Evolutionary conservation across 2,888 invertebrate genomes (phyloP), one percentile per base, ranked within the genome.

Genomic region (Phortica okadai): DNA sequence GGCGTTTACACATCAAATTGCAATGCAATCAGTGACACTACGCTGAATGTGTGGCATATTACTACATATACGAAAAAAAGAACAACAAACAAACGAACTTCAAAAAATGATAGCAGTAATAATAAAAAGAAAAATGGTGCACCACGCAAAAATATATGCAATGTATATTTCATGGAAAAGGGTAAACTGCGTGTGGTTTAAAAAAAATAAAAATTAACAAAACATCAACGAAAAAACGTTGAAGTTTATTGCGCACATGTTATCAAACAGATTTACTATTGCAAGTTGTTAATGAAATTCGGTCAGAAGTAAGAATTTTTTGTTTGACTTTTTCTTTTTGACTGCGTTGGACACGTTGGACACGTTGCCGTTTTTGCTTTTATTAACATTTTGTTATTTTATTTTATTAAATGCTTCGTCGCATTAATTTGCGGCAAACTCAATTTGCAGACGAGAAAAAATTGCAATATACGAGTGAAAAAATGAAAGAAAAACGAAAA

Each of bases 251-350:
- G 66, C 66, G 21, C n/a, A 42, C 66, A 72, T 44, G 58, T 73
- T 59, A 73, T 58, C 73, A 73, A 73, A 73, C 73, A 73, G 73
- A 73, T 73, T 73, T 73, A 73, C 45, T 59, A 66, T 66, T 66
- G 58, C 73, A 58, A 33, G 73, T 58, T 59, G 59, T 59, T 58
- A 58, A 62, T 59, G 50, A 74, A 74, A 62, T 45, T 73, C 56
- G 50, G 58, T 42, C 10, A 11, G 33, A 59, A 11, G 56, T 44
- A 11, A 44, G 6, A 42, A 33, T 14, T 41, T 42, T 25, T 42
- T 42, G 10, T 67, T 67, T 10, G 45, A 45, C 21, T 21, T 59
- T 16, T 62, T 7, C 7, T 16, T 16, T 50, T 25, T 6, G 10
- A 62, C 25, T 62, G 62, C 7, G 54, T n/a, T 70, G n/a, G 69